Base-by-base conservation (phyloP, 2,113 vertebrate genomes). In the Gulo gulo region DNA sequence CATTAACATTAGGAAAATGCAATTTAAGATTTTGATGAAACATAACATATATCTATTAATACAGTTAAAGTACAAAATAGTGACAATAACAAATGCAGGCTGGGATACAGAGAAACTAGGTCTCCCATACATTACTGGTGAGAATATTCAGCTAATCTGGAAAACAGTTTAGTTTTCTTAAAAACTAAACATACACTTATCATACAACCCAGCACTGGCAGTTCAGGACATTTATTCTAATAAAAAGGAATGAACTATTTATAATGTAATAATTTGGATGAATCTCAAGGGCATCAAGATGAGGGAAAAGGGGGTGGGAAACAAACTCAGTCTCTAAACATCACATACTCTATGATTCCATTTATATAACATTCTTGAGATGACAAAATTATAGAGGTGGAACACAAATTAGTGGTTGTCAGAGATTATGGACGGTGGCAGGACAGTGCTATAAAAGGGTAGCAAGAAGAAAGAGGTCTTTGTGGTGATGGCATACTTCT, bases 311-410 rank as follows among this genome's bases (percentile, higher is more conserved):
- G 20, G 21, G 21, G 24, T 6, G 12, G 18, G 36, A 26, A 76
- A 47, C 14, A 47, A 78, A 13, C 36, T 10, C 24, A 23, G 20
- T 65, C 31, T 93, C 65, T 59, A 94, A 95, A 79, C n/a, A 85
- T 82, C 76, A 52, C 4, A 9, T 47, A 63, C 26, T 76, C 31
- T 67, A 69, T 65, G 42, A 95, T 82, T 67, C 78, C 61, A 82
- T 97, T 91, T 93, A 78, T 50, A 45, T 76, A 76, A 78, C 57
- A 39, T 79, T 85, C 45, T 84, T 69, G 73, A 85, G 39, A 89
- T 97, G 45, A 96, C 24, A 97, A 93, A 92, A 87, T 91, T 88
- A 91, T 23, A 80, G 83, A 95, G 61, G 65, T 20, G 26, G 47
- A 88, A 31, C 86, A 93, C 21, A 96, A 88, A 94, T 79, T 84